Base-by-base conservation (phyloP, 2,888 invertebrate species). In the Chorisops tibialis region DNA sequence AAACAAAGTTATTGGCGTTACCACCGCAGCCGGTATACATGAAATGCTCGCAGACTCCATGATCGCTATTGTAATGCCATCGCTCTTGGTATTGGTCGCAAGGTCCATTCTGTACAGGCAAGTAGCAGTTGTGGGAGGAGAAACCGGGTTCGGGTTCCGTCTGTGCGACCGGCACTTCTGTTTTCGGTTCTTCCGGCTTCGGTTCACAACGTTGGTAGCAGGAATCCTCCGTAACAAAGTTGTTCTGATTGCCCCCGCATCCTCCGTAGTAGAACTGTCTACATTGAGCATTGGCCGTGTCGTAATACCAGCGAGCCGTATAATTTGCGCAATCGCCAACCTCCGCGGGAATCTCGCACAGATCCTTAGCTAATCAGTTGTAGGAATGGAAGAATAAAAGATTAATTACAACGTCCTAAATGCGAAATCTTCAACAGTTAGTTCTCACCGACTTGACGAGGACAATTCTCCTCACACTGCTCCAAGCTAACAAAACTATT, bases 201-300 rank as follows among this genome's bases (percentile, higher is more conserved):
- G 74, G 79, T 65, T 82, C 81, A 73, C 93, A 92, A 39, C 85
- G 81, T 48, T 79, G 79, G 65, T 82, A 75, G 69, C 93, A 94
- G 50, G 84, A 85, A 47, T 82, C 77, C 73, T 88, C 82, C 0
- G 83, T 81, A 7, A 73, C 73, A 79, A 94, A 96, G 78, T 92
- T 92, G 77, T 96, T 96, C 2, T 83, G 85, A 73, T 97, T 98
- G 24, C 96, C 96, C 16, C 88, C 89, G 73, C 96, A 96, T 51
- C 96, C 96, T 38, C 94, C 92, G 74, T 88, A 96, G 69, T 90
- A 86, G 79, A 96, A 96, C 71, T 86, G 87, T 58, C 83, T 80
- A 75, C 96, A 97, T 37, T 81, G 80, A 64, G 84, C 82, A 49
- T 86, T 85, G 69, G 83, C 82, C 0, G 89, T 86, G 73, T 96